These are phyloP conservation scores for Diabrotica undecimpunctata DNA, from an alignment of 1,140 invertebrate species.

Conservation along the genomic window DNA sequence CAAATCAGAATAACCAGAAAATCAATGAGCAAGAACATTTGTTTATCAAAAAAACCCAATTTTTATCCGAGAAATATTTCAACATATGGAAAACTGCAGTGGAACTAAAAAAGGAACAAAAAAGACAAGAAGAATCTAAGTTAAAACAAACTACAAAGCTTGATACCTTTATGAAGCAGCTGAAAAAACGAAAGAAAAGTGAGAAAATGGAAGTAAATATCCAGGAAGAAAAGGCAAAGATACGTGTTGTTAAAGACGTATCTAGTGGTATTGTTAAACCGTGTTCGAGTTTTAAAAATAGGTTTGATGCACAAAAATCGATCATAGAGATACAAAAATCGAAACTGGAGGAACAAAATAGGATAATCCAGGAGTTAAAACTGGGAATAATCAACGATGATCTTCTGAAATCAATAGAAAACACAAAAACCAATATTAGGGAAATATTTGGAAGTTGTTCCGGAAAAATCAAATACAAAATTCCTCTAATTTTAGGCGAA, in stretches of 20 bases:
- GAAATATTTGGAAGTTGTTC: slow-evolving; percentile 56
- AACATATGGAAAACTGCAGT: slow-evolving; percentile 22
- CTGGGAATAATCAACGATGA: slow-evolving; percentile 59
- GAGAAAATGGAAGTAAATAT: not conserved
- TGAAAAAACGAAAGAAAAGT: slow-evolving; percentile 1
- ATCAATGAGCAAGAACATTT: not conserved
- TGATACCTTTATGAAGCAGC: slow-evolving; percentile 24
- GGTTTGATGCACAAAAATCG: slow-evolving; percentile 60
- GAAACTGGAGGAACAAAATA: slow-evolving; percentile 60
- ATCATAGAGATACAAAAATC: slow-evolving; percentile 60
- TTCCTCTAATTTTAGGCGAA: slow-evolving; percentile 44
- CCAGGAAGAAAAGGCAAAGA: not conserved
- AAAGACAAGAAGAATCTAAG: slow-evolving; percentile 2
- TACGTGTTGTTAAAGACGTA: not conserved
- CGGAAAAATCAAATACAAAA: slow-evolving; percentile 45
- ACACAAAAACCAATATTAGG: slow-evolving; percentile 55
- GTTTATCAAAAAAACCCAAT: not conserved
- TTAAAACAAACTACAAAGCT: slow-evolving; percentile 24
- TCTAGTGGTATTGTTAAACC: not conserved
- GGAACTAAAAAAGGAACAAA: slow-evolving; percentile 11
- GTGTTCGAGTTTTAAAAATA: slow-evolving; percentile 28
- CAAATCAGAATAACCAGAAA: not conserved
- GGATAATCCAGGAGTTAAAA: slow-evolving; percentile 60
- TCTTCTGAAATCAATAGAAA: slow-evolving; percentile 53
- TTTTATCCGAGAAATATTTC: slow-evolving; percentile 24